Evolutionary conservation across 30 jellyfish, hydroid and myxozoan species (phyloP).

Genomic region (Mastigias papua): DNA sequence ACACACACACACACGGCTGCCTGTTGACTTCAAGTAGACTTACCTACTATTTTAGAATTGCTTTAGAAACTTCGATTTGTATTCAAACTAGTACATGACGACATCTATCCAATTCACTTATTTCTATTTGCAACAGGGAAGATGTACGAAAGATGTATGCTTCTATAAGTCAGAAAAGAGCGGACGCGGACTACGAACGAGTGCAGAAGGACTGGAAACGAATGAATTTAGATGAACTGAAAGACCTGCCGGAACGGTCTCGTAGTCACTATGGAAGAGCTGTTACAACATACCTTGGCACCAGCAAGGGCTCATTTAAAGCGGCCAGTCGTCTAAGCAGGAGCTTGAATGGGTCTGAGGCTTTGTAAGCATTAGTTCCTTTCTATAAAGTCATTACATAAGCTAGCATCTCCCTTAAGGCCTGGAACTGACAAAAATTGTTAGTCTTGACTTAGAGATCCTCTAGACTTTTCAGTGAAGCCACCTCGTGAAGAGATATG

Average conservation of each 20-base stretch:
- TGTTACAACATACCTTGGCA: slow-evolving; percentile 63
- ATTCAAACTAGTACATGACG: no score
- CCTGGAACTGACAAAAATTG: no score
- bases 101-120: no score
- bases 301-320: slow-evolving; percentile 69
- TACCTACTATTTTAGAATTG: no score
- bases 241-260: slow-evolving; percentile 71
- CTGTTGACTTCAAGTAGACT: no score
- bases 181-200: slow-evolving; percentile 54
- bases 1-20: no score
- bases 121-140: slow-evolving; percentile 62
- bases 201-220: slow-evolving; percentile 81
- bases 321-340: slow-evolving; percentile 30
- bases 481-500: no score
- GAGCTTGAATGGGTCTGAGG: slow-evolving; percentile 1
- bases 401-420: no score
- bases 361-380: not conserved
- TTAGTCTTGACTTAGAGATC: no score
- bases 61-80: no score
- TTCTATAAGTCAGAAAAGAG: slow-evolving; percentile 31
- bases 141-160: slow-evolving; percentile 60
- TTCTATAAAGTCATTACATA: no score
- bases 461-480: no score
- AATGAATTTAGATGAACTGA: slow-evolving; percentile 65
- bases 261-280: slow-evolving; percentile 75